Evolutionary conservation across 2,888 invertebrate genomes (phyloP), one percentile per base, ranked within the genome.

Genomic region (Protonemura montana): DNA sequence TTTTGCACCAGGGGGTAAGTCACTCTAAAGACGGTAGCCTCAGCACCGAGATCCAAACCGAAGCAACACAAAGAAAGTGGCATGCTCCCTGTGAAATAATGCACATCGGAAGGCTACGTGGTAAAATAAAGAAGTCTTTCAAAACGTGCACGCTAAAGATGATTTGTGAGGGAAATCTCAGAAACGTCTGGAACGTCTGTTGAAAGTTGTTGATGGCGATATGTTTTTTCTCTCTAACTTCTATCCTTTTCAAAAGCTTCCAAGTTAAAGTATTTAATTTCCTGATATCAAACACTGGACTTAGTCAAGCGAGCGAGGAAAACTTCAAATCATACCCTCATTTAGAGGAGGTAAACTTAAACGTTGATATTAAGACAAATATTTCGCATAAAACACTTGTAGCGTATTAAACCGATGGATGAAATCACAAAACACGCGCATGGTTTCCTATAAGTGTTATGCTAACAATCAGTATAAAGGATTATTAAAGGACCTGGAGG

Each of bases 401-500:
- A 35, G 41, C 42, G 5, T 30, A 16, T 83, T 7, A n/a, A 82
- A 7, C 2, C 10, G 30, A 26, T 41, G 25, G 29, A 30, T 42
- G 7, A 83, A 83, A 83, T 83, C 82, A 83, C 35, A 42, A 42
- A 83, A 10, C 59, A 59, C 21, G 21, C 59, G 21, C 59, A 59
- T 21, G 59, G 59, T 59, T 59, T 59, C 35, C 1, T 21, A 5
- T 83, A 84, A 84, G 84, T 76, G 84, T 84, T 21, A 59, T 76
- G 29, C n/a, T 30, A 30, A 83, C 82, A 83, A 83, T 83, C 82
- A 59, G 84, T 76, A 84, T 84, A 59, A 84, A 27, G 84, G 84
- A 59, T 84, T 84, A 84, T 84, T 84, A 84, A 81, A 76, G 84
- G 76, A 6, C 59, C 83, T 6, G 29, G 26, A n/a, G 82, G 82